Evolutionary conservation across 2,113 vertebrate species (phyloP), one percentile per base, ranked within the genome.

Genomic region (Brachyistius frenatus): DNA sequence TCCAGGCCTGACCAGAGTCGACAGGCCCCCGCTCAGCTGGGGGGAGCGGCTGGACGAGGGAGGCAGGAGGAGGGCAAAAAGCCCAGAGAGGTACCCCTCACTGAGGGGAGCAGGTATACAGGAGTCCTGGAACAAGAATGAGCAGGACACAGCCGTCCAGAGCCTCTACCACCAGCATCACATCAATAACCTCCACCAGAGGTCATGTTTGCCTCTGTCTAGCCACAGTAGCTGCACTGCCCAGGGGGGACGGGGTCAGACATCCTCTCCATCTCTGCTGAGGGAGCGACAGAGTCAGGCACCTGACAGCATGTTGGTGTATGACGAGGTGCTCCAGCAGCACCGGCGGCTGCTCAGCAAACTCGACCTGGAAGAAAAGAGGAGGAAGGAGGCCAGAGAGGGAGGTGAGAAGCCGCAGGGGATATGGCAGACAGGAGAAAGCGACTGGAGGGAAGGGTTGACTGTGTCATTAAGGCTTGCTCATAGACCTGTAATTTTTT

Each of bases 271-370:
- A 1, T 67, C 87, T 56, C 81, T 57, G 0, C 63, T 32, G 49
- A 74, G 93, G 0, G 85, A 89, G 23, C 79, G 80, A 8, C 94
- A 93, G 0, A 94, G 95, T 78, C 92, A 94, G 1, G 90, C 92
- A 56, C 95, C 86, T 4, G 76, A 85, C 75, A 85, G 47, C 72
- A 67, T 73, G 76, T 54, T 97, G 83, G 91, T 99, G 83, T 99
- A 97, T 0, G 98, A 99, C 0, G 97, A 98, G 88, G 95, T 96
- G 13, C 93, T 98, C 54, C 96, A 97, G 89, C 97, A 97, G 92
- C 97, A 97, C 78, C 95, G 98, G 36, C 91, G 88, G 66, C 95
- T 98, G 72, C 94, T 99, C 93, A 99, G 98, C 95, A 99, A 99
- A 66, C 93, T 99, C 16, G 98, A 99, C 93, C 90, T 99, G 89